A percentile compares a stretch with the other conserved stretches of the same genome.
Conservation (phyloP, 2,113 vertebrate species). For the Megalops atlanticus region DNA sequence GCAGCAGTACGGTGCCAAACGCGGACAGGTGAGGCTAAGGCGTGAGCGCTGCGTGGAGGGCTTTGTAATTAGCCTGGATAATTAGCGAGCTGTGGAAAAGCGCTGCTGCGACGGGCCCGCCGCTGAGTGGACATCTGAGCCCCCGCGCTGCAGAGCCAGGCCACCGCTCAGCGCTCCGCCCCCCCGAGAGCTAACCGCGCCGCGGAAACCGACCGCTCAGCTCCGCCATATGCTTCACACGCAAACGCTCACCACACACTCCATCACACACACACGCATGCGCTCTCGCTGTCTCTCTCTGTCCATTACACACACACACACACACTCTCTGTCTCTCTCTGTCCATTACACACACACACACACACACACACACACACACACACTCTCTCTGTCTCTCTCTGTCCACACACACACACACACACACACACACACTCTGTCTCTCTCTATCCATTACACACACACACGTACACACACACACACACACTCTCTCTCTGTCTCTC, state of each 20-base stretch:
- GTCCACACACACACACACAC: too few relatives aligned
- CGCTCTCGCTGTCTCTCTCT: too few relatives aligned
- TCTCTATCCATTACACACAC: not conserved
- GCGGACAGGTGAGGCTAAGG: not conserved
- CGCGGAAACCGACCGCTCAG: not conserved
- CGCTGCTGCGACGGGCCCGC: slow-evolving; percentile 41
- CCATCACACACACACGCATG: not conserved
- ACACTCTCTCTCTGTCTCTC: not conserved
- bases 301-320: not conserved
- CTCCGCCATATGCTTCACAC: not conserved
- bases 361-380: not conserved
- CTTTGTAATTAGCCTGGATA: slow-evolving; percentile 25
- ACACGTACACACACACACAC: not conserved
- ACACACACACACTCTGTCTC: too few relatives aligned
- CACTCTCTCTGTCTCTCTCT: not conserved
- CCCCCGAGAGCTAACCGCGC: not conserved
- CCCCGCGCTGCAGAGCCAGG: not conserved
- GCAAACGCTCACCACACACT: not conserved
- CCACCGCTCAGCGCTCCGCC: not conserved
- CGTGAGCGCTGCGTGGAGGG: not conserved
- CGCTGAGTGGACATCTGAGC: slow-evolving; percentile 45
- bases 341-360: not conserved
- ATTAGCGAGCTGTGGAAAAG: slow-evolving; percentile 36
- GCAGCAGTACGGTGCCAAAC: not conserved
- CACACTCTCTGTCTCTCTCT: not conserved